These are phyloP conservation scores for Hiodon tergisus DNA, from an alignment of 2,113 vertebrate genomes.

Conservation along the genomic window DNA sequence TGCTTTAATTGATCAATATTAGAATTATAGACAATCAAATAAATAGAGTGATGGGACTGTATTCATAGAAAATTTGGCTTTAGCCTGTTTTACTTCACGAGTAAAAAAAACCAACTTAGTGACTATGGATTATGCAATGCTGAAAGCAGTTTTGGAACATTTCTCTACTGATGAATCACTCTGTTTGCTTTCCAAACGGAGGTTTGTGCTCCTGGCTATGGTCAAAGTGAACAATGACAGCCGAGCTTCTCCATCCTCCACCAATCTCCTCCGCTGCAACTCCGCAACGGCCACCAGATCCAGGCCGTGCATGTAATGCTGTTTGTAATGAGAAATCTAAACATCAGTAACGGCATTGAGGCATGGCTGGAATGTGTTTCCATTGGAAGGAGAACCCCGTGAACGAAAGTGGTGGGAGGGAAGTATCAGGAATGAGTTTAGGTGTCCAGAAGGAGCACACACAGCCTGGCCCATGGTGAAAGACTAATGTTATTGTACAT, in stretches of 20 bases:
- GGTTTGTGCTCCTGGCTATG: constrained; percentile 24
- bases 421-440: constrained; percentile 52
- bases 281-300: constrained; percentile 59
- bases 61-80: background rate
- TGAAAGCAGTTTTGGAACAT: background rate
- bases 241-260: constrained; percentile 37
- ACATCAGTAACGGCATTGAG: constrained; percentile 88
- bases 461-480: constrained; percentile 78
- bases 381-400: constrained; percentile 78
- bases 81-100: background rate
- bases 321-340: constrained; percentile 97
- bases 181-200: constrained; percentile 9
- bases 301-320: constrained; percentile 75
- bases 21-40: too few relatives aligned
- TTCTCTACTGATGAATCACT: background rate
- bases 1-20: too few relatives aligned
- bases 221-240: background rate
- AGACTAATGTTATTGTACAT: constrained; percentile 97
- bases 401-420: constrained; percentile 59
- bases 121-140: background rate
- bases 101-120: background rate
- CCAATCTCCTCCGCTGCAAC: too few relatives aligned
- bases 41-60: background rate
- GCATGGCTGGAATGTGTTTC: constrained; percentile 99
- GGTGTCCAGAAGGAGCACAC: constrained; percentile 81